A percentile compares a stretch with the other conserved stretches of the same genome.
These are phyloP conservation scores for Chrysemys picta DNA, from an alignment of 2,113 vertebrate genomes.

Conservation along the genomic window DNA sequence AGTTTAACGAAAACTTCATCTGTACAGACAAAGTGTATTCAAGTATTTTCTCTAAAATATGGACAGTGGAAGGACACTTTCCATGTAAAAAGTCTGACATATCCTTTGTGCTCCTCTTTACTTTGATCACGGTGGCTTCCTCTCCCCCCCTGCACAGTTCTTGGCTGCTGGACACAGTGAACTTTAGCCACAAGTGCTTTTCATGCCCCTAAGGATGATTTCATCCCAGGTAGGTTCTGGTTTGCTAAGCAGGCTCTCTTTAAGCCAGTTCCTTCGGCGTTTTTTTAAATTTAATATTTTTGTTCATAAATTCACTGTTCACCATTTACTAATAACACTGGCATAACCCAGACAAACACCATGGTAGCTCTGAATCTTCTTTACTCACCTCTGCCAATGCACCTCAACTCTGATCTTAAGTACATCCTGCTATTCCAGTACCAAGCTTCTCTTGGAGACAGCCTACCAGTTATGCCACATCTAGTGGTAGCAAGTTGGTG, in stretches of 20 bases:
- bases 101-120: slow-evolving; percentile 37
- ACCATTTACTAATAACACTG: slow-evolving; percentile 20
- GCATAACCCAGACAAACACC: slow-evolving; percentile 30
- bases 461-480: neutral
- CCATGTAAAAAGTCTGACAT: slow-evolving; percentile 12
- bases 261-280: slow-evolving; percentile 11
- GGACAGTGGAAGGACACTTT: slow-evolving; percentile 72
- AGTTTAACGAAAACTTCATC: slow-evolving; percentile 60
- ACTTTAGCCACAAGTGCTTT: neutral
- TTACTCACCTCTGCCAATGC: slow-evolving; percentile 14
- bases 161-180: neutral
- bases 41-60: slow-evolving; percentile 74
- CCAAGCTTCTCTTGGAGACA: slow-evolving; percentile 5
- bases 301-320: slow-evolving; percentile 24
- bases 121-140: slow-evolving; percentile 11
- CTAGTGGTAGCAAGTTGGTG: neutral
- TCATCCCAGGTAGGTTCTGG: slow-evolving; percentile 1
- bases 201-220: neutral
- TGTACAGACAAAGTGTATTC: slow-evolving; percentile 72
- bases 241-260: slow-evolving; percentile 14
- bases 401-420: slow-evolving; percentile 29
- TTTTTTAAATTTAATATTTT: slow-evolving; percentile 7
- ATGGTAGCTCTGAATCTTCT: slow-evolving; percentile 6
- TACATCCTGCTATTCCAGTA: neutral
- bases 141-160: neutral